Evolutionary conservation across 2,797 vertebrate species (phyloP), one percentile per base, ranked within the genome.

Genomic region (Clamator glandarius): DNA sequence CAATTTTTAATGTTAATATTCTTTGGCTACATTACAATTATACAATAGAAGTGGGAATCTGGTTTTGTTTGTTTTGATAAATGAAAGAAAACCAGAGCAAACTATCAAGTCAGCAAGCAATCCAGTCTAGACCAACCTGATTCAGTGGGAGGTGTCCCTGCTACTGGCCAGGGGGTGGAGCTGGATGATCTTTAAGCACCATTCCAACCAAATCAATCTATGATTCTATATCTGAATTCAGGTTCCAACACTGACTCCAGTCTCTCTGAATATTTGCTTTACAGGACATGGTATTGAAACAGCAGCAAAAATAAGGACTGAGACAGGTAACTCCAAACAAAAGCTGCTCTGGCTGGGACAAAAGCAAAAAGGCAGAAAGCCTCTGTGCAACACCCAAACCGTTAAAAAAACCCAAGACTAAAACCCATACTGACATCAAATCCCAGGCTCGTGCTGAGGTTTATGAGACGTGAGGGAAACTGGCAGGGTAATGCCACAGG

Each of bases 401-500:
- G 29, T n/a, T 4, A 1, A 2, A 59, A 16, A 50, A 66, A 73
- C 9, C 7, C 79, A 57, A 8, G 9, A 2, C 2, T 17, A 15
- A 16, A 33, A 7, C 61, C 42, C 2, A 4, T 33, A 2, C 24
- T 1, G 9, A 17, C 28, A 24, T 4, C 12, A 19, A 61, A 31
- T 1, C 16, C 39, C 2, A 12, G 41, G 46, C 3, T 25, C 10
- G 0, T 1, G 8, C 36, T 14, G 64, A 46, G 87, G 19, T 25
- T 35, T 25, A 9, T 1, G 75, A 5, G 3, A 11, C 0, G 14
- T 2, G 16, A 1, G 59, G n/a, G 85, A 35, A 85, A 76, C 12
- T 95, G 95, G 84, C 90, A 62, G 46, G 59, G 57, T 5, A 58
- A 51, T n/a, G 73, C 90, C 93, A 95, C 92, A 70, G 89, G 92